A percentile compares a stretch with the other conserved stretches of the same genome.
phyloP scores from a whole-genome alignment of 2,888 invertebrate species.

The Zhuqinia jingwanae region DNA sequence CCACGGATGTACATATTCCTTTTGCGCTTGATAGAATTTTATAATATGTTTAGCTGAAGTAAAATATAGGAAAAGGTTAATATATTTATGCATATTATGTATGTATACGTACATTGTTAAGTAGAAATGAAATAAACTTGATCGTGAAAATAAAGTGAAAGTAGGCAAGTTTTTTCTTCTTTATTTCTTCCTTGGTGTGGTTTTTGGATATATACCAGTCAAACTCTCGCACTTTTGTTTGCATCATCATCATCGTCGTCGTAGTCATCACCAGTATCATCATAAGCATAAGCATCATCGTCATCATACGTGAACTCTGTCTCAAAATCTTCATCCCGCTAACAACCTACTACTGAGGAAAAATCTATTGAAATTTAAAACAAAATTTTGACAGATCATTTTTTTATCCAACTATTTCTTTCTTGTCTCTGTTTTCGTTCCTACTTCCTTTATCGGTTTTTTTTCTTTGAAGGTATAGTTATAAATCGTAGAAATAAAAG shows the following conservation, averaged over 20 bases:
- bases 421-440: background rate
- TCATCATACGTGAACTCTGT: background rate
- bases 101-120: background rate
- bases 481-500: conserved; percentile 1
- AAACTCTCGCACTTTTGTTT: conserved; percentile 37
- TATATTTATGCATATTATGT: background rate
- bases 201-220: conserved; percentile 38
- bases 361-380: background rate
- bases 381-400: conserved; percentile 13
- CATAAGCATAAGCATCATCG: background rate
- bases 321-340: background rate
- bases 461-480: background rate
- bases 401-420: conserved; percentile 2
- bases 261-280: background rate
- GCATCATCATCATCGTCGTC: background rate
- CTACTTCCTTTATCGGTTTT: background rate
- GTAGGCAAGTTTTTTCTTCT: conserved; percentile 31
- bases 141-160: conserved; percentile 23
- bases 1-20: background rate
- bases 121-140: background rate
- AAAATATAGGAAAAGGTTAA: background rate
- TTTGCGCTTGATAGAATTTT: too few species aligned
- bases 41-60: background rate
- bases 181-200: conserved; percentile 12
- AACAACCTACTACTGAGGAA: background rate